phyloP scores from a whole-genome alignment of 2,113 vertebrate genomes.

The Lutjanus erythropterus region DNA sequence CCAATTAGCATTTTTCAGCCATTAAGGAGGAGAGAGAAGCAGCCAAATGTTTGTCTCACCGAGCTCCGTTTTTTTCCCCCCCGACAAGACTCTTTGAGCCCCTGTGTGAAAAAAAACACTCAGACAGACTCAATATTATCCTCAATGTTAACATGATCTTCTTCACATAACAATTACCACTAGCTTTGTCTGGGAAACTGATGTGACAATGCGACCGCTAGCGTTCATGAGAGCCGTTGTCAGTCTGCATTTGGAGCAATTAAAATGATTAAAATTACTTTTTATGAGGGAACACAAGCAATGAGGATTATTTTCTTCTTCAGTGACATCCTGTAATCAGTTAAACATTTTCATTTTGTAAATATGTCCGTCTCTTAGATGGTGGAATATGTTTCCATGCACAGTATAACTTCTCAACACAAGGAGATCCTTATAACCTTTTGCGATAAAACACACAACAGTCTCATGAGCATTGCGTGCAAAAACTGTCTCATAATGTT shows the following conservation, averaged over 20 bases:
- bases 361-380: slow-evolving; percentile 37
- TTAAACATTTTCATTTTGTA: slow-evolving; percentile 42
- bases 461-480: slow-evolving; percentile 36
- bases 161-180: slow-evolving; percentile 61
- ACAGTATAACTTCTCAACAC: slow-evolving; percentile 6
- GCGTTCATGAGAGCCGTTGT: slow-evolving; percentile 50
- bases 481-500: slow-evolving; percentile 21
- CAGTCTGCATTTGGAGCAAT: slow-evolving; percentile 64
- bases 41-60: slow-evolving; percentile 79
- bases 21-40: slow-evolving; percentile 78
- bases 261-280: slow-evolving; percentile 56
- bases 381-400: background rate
- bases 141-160: slow-evolving; percentile 67
- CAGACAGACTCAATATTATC: slow-evolving; percentile 60
- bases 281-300: slow-evolving; percentile 37
- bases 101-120: slow-evolving; percentile 26
- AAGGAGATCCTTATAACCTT: slow-evolving; percentile 8
- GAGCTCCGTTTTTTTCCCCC: slow-evolving; percentile 29
- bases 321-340: slow-evolving; percentile 45
- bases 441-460: too few species aligned
- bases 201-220: slow-evolving; percentile 43
- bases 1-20: slow-evolving; percentile 86
- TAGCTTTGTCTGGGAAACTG: slow-evolving; percentile 48
- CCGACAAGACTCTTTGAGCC: slow-evolving; percentile 60
- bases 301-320: slow-evolving; percentile 44